phyloP scores from a whole-genome alignment of 1,140 invertebrate species.

The Bombus fervidus region DNA sequence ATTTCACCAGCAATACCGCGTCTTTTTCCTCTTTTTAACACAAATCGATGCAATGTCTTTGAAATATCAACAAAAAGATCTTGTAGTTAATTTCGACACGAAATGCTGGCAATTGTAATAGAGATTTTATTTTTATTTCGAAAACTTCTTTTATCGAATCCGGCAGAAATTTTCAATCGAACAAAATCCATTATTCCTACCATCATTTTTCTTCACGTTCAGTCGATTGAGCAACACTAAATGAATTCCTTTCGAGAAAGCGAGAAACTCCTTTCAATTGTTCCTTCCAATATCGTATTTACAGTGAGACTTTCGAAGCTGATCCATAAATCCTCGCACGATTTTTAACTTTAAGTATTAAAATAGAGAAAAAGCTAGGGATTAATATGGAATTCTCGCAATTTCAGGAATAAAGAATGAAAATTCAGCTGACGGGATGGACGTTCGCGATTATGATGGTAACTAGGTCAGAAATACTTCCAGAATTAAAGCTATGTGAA shows the following conservation, averaged over 20 bases:
- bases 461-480: conserved; percentile 8
- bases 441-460: background rate
- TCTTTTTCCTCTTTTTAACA: background rate
- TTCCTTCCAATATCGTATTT: conserved; percentile 20
- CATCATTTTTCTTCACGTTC: background rate
- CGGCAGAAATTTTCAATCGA: background rate
- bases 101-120: background rate
- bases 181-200: conserved; percentile 5
- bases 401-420: background rate
- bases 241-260: conserved; percentile 15
- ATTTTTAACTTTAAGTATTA: background rate
- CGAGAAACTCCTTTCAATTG: conserved; percentile 11
- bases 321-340: background rate
- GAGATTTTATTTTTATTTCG: background rate
- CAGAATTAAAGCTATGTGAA: conserved; percentile 32
- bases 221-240: background rate
- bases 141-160: background rate
- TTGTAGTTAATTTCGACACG: no score
- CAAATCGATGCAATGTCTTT: background rate
- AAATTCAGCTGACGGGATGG: background rate
- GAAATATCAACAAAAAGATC: no score
- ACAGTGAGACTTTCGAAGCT: background rate
- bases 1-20: background rate
- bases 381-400: background rate
- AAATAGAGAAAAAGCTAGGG: background rate